These are phyloP conservation scores for Lordiphosa clarofinis DNA, from an alignment of 1,140 invertebrate species.

Conservation along the genomic window DNA sequence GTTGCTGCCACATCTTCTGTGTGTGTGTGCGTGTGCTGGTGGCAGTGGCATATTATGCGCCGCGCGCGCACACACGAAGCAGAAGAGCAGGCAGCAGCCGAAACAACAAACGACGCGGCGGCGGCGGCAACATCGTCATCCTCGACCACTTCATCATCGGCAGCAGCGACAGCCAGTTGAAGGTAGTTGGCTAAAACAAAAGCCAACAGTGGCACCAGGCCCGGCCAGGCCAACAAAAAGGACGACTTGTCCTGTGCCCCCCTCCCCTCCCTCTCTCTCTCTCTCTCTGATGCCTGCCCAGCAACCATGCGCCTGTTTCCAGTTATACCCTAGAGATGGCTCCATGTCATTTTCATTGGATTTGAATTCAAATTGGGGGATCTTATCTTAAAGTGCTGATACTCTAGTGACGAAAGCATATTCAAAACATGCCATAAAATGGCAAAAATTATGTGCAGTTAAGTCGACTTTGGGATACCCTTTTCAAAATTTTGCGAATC, in stretches of 20 bases:
- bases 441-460: not conserved
- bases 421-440: too few species aligned
- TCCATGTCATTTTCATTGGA: not conserved
- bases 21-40: conserved; percentile 20
- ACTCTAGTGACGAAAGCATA: not conserved
- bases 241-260: conserved; percentile 33
- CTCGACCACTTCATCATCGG: conserved; percentile 61
- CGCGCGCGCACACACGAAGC: conserved; percentile 29
- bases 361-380: not conserved
- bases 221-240: conserved; percentile 43
- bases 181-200: conserved; percentile 65
- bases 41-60: conserved; percentile 38
- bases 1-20: conserved; percentile 34
- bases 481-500: too few species aligned
- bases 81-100: conserved; percentile 6
- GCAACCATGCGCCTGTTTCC: not conserved
- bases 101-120: conserved; percentile 12
- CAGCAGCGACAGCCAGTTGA: conserved; percentile 10
- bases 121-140: conserved; percentile 35
- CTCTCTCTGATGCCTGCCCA: not conserved
- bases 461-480: too few species aligned
- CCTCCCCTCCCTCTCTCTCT: conserved; percentile 2
- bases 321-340: not conserved
- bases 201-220: conserved; percentile 35
- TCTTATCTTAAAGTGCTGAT: not conserved